A percentile compares a stretch with the other conserved stretches of the same genome.
Conservation (phyloP, 2,113 vertebrate species). For the Stigmatopora nigra region DNA sequence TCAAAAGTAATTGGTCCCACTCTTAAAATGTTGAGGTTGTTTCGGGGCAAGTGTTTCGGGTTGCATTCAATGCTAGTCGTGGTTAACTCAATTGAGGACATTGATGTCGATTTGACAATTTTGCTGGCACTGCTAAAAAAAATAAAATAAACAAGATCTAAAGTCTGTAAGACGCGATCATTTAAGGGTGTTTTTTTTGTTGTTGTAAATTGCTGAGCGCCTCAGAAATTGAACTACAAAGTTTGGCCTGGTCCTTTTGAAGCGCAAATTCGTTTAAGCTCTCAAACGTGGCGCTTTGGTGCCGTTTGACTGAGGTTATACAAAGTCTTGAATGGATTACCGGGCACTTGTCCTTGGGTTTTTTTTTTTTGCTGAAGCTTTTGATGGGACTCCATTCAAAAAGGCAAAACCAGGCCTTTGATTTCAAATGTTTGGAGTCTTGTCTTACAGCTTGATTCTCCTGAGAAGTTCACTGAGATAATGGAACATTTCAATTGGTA, state of each 20-base stretch:
- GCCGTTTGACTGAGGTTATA: neutral
- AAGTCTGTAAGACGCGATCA: too few species aligned
- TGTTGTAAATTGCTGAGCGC: neutral
- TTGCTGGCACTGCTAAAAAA: neutral
- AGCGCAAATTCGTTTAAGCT: neutral
- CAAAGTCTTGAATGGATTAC: slow-evolving; percentile 12
- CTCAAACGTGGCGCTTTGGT: neutral
- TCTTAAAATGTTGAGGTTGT: too few species aligned
- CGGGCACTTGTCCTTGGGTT: slow-evolving; percentile 3
- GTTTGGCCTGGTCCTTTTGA: neutral
- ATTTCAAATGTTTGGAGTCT: neutral
- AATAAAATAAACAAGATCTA: neutral
- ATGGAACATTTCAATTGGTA: slow-evolving; percentile 23
- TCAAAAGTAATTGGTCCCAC: too few species aligned
- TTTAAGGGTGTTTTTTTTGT: too few species aligned
- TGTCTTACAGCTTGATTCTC: neutral
- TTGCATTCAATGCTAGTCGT: too few species aligned
- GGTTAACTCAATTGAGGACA: too few species aligned
- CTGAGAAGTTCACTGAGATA: neutral
- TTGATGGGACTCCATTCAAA: neutral
- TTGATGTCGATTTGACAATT: too few species aligned
- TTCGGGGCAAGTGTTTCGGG: too few species aligned
- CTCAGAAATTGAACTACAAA: neutral
- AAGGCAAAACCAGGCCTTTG: neutral
- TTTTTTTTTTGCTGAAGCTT: slow-evolving; percentile 4